Base-by-base conservation (phyloP, 2,113 vertebrate species). In the Dasypus novemcinctus region DNA sequence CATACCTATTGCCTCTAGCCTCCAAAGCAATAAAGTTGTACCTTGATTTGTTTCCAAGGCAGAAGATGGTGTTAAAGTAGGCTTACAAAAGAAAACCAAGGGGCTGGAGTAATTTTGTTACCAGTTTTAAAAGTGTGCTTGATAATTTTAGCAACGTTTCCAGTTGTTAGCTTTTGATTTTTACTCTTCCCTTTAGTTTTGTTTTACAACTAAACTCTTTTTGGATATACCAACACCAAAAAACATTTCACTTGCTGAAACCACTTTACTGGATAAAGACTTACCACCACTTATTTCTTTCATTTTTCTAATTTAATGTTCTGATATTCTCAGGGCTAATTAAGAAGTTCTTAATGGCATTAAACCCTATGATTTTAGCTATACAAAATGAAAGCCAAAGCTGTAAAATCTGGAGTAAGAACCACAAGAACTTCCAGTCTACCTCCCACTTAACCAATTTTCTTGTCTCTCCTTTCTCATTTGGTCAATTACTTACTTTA, bases 401-500 rank as follows among this genome's bases (percentile, higher is more conserved):
- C 46, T 93, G n/a, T 59, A 61, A 63, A 78, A 78, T n/a, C 29
- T 59, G 57, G 7, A 36, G 12, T 33, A 81, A 91, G 66, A 91
- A 85, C 43, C 43, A 46, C 41, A 41, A 89, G 79, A 93, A 93
- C 83, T 93, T 89, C 84, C 85, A 83, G 38, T 46, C 76, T 91
- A 87, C 43, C 90, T 88, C 18, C 92, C 92, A 95, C 84, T 96
- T 93, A 46, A 97, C 71, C 94, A 90, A 93, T 87, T 86, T 91
- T 59, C 71, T 90, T 61, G 52, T 82, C 89, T 46, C 43, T 95
- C 93, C 86, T 93, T 94, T 33, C 92, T 49, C 92, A 90, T n/a
- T 76, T 89, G 90, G 68, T n/a, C 64, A 86, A 36, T 93, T 87
- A 91, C 88, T 82, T 64, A n/a, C 36, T 72, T 94, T 76, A 92